phyloP scores from a whole-genome alignment of 2,888 invertebrate genomes.

The Nysson spinosus region DNA sequence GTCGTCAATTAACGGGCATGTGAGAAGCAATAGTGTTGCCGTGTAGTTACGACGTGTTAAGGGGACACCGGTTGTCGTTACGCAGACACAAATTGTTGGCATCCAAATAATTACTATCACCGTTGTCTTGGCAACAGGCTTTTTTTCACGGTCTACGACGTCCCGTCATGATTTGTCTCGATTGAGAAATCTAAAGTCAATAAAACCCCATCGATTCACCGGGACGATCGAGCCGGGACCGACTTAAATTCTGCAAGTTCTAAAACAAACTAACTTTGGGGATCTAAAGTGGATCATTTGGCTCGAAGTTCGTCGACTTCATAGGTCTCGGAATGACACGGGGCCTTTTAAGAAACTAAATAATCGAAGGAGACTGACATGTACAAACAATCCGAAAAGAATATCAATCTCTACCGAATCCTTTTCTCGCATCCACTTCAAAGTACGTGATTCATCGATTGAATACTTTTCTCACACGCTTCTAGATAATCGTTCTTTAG shows the following conservation, averaged over 20 bases:
- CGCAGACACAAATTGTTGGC: conserved; percentile 12
- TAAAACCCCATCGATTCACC: neutral
- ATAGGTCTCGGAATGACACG: too few relatives aligned
- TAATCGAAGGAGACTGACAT: too few relatives aligned
- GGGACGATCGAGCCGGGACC: neutral
- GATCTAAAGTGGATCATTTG: neutral
- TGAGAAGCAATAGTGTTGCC: conserved; percentile 34
- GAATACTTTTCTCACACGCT: too few relatives aligned
- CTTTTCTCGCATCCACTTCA: too few relatives aligned
- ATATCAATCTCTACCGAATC: too few relatives aligned
- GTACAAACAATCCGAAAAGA: too few relatives aligned
- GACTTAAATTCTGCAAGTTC: neutral
- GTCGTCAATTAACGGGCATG: conserved; percentile 30
- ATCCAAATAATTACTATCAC: conserved; percentile 22
- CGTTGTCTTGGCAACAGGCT: conserved; percentile 6
- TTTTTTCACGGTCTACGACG: neutral
- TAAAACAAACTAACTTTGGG: neutral
- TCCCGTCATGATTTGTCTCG: neutral
- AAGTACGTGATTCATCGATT: too few relatives aligned
- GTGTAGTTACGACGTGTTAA: conserved; percentile 14
- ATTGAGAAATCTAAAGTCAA: neutral
- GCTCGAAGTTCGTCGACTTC: neutral
- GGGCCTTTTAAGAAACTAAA: too few relatives aligned
- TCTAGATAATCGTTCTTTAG: too few relatives aligned
- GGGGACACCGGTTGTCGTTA: conserved; percentile 28